Evolutionary conservation across 2,113 vertebrate species (phyloP), one percentile per base, ranked within the genome.

Genomic region (Podilymbus podiceps): DNA sequence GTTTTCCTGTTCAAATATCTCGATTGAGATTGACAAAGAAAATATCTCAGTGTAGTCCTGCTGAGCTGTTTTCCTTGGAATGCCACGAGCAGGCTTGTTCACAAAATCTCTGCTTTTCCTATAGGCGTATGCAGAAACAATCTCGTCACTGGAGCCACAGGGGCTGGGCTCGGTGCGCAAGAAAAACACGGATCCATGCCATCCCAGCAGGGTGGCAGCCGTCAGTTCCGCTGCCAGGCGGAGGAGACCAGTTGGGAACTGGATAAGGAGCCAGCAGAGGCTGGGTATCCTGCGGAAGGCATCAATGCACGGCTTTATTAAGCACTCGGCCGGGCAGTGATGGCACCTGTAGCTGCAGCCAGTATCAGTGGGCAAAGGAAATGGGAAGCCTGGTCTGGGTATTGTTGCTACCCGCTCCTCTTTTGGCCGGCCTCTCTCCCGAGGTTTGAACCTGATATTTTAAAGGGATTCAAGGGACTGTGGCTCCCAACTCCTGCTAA

Each of bases 51-150:
- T 59, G 90, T 80, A 94, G 95, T 97, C 97, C 96, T 68, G 73
- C 88, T 3, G 92, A 74, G 95, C 96, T 98, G 93, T 98, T 98
- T 98, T 98, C 94, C 62, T 98, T 98, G 98, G 97, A 98, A 92
- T 89, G 66, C 95, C 77, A 50, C 7, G 9, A 94, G 92, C 95
- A 90, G 95, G 49, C 96, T 95, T 88, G 96, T 94, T 98, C 97
- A 91, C 94, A 97, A 97, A 98, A 88, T 92, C 97, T 94, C 95
- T 98, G 95, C 97, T 97, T 97, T 96, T 97, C 95, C 95, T 97
- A 78, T 93, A 97, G 98, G 97, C 94, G 89, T 97, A 63, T 96
- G 94, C 94, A 95, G 96, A 97, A 97, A 97, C 97, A 97, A 95
- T 71, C 92, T 90, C 31, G 33, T 78, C 92, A 56, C 69, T 72